A percentile compares a stretch with the other conserved stretches of the same genome.
Evolutionary conservation across 2,797 vertebrate species (phyloP).

Genomic region (Syndactyla subalaris): DNA sequence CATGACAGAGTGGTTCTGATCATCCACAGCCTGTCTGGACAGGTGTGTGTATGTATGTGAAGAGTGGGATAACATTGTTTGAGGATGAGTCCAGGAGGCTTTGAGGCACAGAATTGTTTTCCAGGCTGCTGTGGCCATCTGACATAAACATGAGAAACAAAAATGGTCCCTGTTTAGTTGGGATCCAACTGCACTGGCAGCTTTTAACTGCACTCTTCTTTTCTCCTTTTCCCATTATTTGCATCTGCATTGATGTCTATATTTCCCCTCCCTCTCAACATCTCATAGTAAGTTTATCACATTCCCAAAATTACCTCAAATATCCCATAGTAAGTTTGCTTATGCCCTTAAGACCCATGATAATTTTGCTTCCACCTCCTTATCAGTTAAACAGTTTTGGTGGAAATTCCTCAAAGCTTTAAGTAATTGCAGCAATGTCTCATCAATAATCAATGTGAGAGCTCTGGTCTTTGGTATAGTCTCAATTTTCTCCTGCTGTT

Average conservation of each 20-base stretch:
- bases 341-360: neutral
- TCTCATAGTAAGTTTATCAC: neutral
- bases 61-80: neutral
- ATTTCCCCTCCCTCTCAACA: neutral
- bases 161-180: neutral
- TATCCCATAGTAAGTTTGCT: neutral
- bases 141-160: neutral
- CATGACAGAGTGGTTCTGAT: neutral
- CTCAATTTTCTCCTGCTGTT: neutral
- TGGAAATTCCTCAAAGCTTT: neutral
- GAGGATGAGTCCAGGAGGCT: neutral
- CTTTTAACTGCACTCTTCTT: neutral
- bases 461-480: neutral
- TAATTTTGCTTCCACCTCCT: neutral
- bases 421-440: neutral
- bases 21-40: fast-evolving
- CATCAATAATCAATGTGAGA: neutral
- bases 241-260: fast-evolving
- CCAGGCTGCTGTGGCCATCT: neutral
- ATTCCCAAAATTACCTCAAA: neutral
- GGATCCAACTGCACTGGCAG: neutral
- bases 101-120: fast-evolving
- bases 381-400: neutral
- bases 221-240: neutral
- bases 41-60: neutral